phyloP scores from a whole-genome alignment of 1,140 invertebrate species.

The Drosophila grimshawi region DNA sequence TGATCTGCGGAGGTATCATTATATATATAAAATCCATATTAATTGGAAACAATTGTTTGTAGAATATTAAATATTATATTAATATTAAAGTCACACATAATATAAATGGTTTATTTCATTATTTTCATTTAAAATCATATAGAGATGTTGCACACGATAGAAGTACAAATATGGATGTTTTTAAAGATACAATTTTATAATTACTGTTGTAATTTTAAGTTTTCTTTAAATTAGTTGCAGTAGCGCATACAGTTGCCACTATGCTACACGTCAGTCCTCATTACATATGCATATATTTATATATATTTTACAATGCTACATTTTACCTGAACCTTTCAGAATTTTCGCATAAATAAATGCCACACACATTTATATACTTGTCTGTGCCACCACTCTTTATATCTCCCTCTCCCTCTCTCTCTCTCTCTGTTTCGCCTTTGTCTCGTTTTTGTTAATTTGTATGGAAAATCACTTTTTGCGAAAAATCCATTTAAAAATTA shows the following conservation, averaged over 20 bases:
- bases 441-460: slow-evolving; percentile 76
- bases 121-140: too few species aligned
- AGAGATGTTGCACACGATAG: too few species aligned
- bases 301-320: slow-evolving; percentile 34
- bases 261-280: not conserved
- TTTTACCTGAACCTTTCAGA: slow-evolving; percentile 44
- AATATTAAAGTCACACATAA: too few species aligned
- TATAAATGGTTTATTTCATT: too few species aligned
- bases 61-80: too few species aligned
- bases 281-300: not conserved
- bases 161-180: too few species aligned
- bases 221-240: not conserved
- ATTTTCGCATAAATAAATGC: slow-evolving; percentile 59
- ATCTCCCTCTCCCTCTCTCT: not conserved
- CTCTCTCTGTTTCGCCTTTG: slow-evolving; percentile 14
- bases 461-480: slow-evolving; percentile 81
- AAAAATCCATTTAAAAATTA: slow-evolving; percentile 81
- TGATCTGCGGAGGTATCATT: too few species aligned
- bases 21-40: too few species aligned
- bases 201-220: not conserved
- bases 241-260: slow-evolving; percentile 7
- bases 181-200: too few species aligned
- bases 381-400: slow-evolving; percentile 4
- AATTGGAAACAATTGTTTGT: too few species aligned
- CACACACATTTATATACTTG: slow-evolving; percentile 26